A percentile compares a stretch with the other conserved stretches of the same genome.
Conservation (phyloP, 1,140 invertebrate genomes). For the Heliothis virescens region DNA sequence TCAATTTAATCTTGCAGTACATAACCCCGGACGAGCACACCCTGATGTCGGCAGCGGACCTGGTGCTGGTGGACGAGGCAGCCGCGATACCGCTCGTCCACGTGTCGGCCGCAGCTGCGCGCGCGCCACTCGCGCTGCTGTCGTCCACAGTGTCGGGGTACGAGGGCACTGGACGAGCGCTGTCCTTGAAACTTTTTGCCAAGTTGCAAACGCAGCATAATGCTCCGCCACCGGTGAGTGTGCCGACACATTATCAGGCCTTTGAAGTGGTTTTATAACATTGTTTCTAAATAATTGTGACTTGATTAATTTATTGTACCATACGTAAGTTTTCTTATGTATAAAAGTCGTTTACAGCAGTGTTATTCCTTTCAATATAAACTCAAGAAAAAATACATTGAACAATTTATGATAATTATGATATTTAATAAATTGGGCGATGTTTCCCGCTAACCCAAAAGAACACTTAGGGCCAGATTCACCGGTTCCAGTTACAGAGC, state of each 20-base stretch:
- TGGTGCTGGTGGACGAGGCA: conserved; percentile 99
- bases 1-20: conserved; percentile 91
- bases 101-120: conserved; percentile 96
- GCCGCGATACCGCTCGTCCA: conserved; percentile 98
- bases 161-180: conserved; percentile 98
- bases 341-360: too few relatives aligned
- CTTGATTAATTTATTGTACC: too few relatives aligned
- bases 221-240: conserved; percentile 84
- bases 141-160: conserved; percentile 99
- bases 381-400: too few relatives aligned
- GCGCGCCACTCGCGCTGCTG: conserved; percentile 97
- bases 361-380: too few relatives aligned
- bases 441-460: too few relatives aligned
- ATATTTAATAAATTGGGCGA: too few relatives aligned
- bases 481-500: too few relatives aligned
- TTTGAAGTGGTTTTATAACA: too few relatives aligned
- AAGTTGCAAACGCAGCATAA: conserved; percentile 90
- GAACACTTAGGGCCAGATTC: too few relatives aligned
- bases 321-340: too few relatives aligned
- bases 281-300: too few relatives aligned
- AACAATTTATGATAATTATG: too few relatives aligned
- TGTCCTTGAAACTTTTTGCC: conserved; percentile 98
- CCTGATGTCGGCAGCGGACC: conserved; percentile 96
- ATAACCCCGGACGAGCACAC: conserved; percentile 97
- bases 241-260: not conserved